phyloP scores from a whole-genome alignment of 1,140 invertebrate species.

The Cyphomyrmex costatus region DNA sequence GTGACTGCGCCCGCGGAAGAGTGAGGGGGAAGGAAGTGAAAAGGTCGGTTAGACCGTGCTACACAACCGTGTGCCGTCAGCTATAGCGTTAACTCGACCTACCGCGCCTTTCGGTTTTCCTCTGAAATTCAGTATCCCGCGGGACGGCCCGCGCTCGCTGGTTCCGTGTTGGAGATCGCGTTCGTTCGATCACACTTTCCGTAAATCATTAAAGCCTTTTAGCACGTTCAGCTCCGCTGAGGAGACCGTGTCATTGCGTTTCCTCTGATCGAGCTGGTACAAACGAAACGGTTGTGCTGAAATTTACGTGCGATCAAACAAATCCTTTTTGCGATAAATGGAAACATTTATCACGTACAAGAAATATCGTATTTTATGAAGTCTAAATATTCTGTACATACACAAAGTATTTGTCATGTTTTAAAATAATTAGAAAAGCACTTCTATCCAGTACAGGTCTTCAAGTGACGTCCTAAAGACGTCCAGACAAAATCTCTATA shows the following conservation, averaged over 20 bases:
- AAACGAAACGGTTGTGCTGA: constrained; percentile 6
- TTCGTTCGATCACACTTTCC: constrained; percentile 75
- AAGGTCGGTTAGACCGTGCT: constrained; percentile 72
- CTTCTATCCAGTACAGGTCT: background rate
- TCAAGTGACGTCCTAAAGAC: too few species aligned
- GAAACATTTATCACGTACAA: background rate
- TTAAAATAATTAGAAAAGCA: background rate
- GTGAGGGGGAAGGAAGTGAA: constrained; percentile 68
- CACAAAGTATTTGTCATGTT: background rate
- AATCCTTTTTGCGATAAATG: background rate
- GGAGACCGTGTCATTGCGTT: constrained; percentile 51
- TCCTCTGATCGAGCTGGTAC: constrained; percentile 3
- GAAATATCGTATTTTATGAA: background rate
- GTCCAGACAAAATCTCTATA: too few species aligned
- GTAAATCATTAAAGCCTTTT: constrained; percentile 77
- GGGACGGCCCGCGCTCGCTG: constrained; percentile 73
- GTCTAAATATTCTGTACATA: background rate
- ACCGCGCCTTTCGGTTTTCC: constrained; percentile 76
- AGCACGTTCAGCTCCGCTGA: constrained; percentile 60
- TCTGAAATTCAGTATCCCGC: constrained; percentile 77
- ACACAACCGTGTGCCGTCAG: constrained; percentile 53
- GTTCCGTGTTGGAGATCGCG: constrained; percentile 70
- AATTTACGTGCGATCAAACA: background rate
- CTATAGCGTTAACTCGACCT: constrained; percentile 70
- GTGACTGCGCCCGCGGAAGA: constrained; percentile 73